phyloP scores from a whole-genome alignment of 2,113 vertebrate species.

The Rhineura floridana region DNA sequence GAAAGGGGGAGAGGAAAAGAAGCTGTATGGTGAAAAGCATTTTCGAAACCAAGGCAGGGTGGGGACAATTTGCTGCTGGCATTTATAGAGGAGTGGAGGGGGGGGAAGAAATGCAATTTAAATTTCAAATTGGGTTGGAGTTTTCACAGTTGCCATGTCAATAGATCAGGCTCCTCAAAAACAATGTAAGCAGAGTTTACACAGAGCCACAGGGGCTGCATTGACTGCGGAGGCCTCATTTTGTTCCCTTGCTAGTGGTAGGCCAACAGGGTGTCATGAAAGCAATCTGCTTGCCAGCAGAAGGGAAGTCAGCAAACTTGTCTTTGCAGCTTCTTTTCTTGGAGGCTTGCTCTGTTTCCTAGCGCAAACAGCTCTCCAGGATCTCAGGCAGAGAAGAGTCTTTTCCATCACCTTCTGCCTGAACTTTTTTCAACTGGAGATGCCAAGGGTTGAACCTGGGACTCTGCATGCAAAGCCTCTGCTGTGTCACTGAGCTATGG shows the following conservation, averaged over 20 bases:
- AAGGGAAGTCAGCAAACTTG: conserved; percentile 69
- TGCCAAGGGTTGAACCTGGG: neutral
- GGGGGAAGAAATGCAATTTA: conserved; percentile 72
- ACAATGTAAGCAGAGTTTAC: conserved; percentile 72
- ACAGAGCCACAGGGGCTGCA: conserved; percentile 63
- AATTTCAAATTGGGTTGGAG: conserved; percentile 72
- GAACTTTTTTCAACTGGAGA: too few species aligned
- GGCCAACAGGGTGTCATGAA: conserved; percentile 63
- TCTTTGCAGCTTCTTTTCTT: neutral
- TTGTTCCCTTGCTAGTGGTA: conserved; percentile 60
- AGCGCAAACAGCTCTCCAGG: conserved; percentile 15
- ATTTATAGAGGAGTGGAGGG: conserved; percentile 65
- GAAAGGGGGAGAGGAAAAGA: conserved; percentile 15
- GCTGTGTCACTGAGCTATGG: neutral
- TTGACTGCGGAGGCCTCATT: conserved; percentile 58
- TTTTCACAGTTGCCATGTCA: conserved; percentile 70
- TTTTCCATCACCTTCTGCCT: too few species aligned
- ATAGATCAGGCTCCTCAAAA: conserved; percentile 70
- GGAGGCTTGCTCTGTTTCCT: conserved; percentile 34
- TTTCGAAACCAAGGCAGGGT: conserved; percentile 47
- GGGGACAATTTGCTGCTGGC: conserved; percentile 55
- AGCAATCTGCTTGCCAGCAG: conserved; percentile 28
- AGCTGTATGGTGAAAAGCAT: conserved; percentile 66
- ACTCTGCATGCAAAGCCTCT: neutral
- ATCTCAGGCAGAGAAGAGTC: too few species aligned